Base-by-base conservation (phyloP, 2,888 invertebrate species). In the Chrysotoxum bicinctum region DNA sequence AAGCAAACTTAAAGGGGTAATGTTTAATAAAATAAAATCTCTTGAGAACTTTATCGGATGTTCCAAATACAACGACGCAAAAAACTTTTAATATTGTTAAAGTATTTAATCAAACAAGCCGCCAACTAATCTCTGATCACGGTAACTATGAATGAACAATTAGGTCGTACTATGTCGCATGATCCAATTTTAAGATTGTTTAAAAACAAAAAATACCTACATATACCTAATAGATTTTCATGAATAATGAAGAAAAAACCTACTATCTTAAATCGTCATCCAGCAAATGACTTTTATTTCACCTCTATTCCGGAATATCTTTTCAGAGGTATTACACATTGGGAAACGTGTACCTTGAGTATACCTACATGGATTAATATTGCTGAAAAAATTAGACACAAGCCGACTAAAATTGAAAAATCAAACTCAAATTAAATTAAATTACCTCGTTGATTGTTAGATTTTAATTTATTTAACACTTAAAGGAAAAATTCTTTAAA, bases 241-340 rank as follows among this genome's bases (percentile, higher is more conserved):
- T 35, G 16, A 50, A n/a, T 3, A 8, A 48, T 1, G 8, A 16
- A 54, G 30, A n/a, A 16, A 12, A 2, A 14, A 35, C 14, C 23
- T 21, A 19, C 35, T 58, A 70, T 19, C 37, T n/a, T n/a, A n/a
- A n/a, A 50, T 73, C 73, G 56, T 78, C 78, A 74, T 78, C 45
- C 64, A 64, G 50, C 40, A 14, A 40, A 72, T 85, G 85, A 85
- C 85, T 81, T 85, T 69, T 81, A 85, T 81, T 81, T 85, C 76
- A 85, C 85, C 85, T 85, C 85, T 85, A 85, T 76, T 30, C 81
- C 85, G 85, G 85, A 76, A 76, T 80, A 76, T 73, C 48, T 85
- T 76, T 73, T 73, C 35, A 50, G 68, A 73, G n/a, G 32, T 54
- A 76, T 50, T 48, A 54, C 58, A 45, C n/a, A 48, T 50, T 52